These are phyloP conservation scores for Caerostris extrusa DNA, from an alignment of 1,140 invertebrate genomes.

Conservation along the genomic window DNA sequence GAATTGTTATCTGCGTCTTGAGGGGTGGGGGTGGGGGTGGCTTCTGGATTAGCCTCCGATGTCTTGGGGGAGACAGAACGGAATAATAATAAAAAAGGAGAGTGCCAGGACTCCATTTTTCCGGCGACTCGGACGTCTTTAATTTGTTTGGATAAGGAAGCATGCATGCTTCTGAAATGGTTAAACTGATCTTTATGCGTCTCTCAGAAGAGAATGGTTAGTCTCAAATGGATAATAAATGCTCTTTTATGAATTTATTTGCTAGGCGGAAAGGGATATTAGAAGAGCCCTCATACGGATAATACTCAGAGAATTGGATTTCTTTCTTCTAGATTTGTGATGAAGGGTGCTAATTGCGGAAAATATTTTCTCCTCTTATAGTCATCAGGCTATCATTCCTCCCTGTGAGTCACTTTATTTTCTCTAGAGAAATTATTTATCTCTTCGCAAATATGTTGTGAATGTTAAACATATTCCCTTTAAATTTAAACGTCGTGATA, in stretches of 20 bases:
- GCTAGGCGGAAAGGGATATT: background rate
- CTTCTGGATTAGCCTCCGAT: background rate
- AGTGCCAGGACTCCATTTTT: background rate
- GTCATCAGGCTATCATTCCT: too few species aligned
- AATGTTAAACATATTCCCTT: too few species aligned
- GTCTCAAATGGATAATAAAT: background rate
- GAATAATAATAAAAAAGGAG: background rate
- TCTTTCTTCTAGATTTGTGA: too few species aligned
- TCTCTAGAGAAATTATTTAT: too few species aligned
- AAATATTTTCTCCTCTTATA: too few species aligned
- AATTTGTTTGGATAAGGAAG: slow-evolving; percentile 3
- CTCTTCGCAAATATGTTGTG: too few species aligned
- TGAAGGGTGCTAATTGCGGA: too few species aligned
- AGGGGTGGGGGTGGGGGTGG: background rate
- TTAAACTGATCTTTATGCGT: background rate
- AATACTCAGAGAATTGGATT: too few species aligned
- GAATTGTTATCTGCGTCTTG: background rate
- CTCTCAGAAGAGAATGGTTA: background rate
- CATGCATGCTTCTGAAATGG: background rate
- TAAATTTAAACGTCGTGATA: too few species aligned
- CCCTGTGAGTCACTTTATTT: too few species aligned
- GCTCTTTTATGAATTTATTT: background rate
- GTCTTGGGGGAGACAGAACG: background rate
- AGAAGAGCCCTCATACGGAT: too few species aligned
- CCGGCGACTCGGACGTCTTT: background rate